Percentiles rank a stretch among this genome's conserved stretches.
Conservation (phyloP, 2,797 vertebrate genomes). For the Tenualosa thibaudeaui region DNA sequence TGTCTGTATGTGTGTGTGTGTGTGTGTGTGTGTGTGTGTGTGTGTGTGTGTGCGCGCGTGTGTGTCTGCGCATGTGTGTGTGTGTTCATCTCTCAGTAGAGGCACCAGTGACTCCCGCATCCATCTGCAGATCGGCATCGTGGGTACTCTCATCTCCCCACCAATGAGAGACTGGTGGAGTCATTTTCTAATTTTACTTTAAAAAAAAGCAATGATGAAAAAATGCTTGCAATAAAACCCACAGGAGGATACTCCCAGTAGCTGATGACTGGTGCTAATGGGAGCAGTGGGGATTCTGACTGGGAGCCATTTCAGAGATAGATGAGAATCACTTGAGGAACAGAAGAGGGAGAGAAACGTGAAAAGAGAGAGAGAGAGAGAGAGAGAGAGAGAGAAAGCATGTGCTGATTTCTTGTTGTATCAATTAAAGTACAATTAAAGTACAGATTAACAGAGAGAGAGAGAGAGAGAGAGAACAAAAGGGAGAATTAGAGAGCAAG, state of each 20-base stretch:
- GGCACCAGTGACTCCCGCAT: background rate
- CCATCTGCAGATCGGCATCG: constrained; percentile 21
- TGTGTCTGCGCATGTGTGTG: no score
- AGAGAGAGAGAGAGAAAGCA: background rate
- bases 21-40: no score
- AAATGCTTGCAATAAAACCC: background rate
- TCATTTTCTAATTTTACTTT: constrained; percentile 45
- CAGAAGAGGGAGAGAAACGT: background rate
- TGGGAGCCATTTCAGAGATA: no score
- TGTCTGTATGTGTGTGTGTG: no score
- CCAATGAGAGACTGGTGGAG: constrained; percentile 34
- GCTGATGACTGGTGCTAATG: background rate
- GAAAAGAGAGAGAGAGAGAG: constrained; percentile 14
- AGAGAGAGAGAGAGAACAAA: no score
- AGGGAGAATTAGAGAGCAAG: no score
- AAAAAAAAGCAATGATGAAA: background rate
- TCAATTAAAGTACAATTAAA: no score
- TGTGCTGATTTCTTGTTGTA: no score
- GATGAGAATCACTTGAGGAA: no score
- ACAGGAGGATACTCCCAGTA: background rate
- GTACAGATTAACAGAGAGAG: no score
- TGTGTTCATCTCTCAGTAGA: constrained; percentile 24
- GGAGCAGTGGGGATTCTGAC: no score
- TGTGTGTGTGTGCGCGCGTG: no score
- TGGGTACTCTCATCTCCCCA: constrained; percentile 32